phyloP scores from a whole-genome alignment of 1,140 invertebrate species.

The Drosophila micromelanica region DNA sequence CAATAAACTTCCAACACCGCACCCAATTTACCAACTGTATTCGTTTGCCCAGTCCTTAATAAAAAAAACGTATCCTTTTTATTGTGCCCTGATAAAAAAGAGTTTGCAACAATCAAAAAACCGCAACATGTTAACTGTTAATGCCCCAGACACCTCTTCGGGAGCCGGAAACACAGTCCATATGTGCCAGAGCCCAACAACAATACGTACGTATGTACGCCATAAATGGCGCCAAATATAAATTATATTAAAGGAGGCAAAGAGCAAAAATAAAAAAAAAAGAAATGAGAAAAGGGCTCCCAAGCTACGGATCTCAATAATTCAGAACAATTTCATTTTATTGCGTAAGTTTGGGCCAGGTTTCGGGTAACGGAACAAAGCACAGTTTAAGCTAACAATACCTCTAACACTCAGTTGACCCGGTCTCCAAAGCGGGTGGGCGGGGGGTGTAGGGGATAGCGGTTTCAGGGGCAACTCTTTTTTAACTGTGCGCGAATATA shows the following conservation, averaged over 20 bases:
- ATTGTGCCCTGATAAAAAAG: constrained; percentile 72
- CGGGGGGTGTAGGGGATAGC: neutral
- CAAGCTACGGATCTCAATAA: constrained; percentile 70
- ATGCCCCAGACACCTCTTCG: constrained; percentile 78
- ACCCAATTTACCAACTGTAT: constrained; percentile 26
- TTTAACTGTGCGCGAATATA: constrained; percentile 48
- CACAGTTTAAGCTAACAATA: constrained; percentile 74
- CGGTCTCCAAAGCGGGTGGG: neutral
- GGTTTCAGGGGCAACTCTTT: constrained; percentile 48
- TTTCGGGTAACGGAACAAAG: constrained; percentile 47
- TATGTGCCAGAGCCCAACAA: constrained; percentile 17
- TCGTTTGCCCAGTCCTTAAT: neutral
- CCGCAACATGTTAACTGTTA: constrained; percentile 82
- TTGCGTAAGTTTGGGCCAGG: constrained; percentile 56
- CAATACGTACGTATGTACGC: constrained; percentile 33
- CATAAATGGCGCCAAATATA: constrained; percentile 74
- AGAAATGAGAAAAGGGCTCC: constrained; percentile 14
- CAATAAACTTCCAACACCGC: constrained; percentile 17
- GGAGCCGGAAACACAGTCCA: constrained; percentile 31
- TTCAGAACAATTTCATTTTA: constrained; percentile 82
- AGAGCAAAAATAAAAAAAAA: neutral
- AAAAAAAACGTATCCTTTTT: constrained; percentile 25
- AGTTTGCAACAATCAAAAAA: constrained; percentile 74
- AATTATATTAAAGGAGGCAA: constrained; percentile 65
- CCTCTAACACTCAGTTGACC: constrained; percentile 57